These are phyloP conservation scores for Cranoglanis bouderius DNA, from an alignment of 2,113 vertebrate genomes.

Conservation along the genomic window DNA sequence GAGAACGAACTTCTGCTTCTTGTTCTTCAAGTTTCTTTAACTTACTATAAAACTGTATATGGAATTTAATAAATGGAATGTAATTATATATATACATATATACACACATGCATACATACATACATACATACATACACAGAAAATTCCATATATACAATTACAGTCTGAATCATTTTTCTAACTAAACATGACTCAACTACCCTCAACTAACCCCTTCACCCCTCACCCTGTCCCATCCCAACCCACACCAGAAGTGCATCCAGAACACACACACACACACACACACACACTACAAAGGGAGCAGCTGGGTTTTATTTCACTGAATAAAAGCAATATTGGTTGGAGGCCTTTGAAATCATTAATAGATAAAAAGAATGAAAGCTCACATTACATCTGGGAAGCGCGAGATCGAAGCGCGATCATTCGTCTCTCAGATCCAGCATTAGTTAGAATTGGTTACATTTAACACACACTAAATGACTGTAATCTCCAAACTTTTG, in stretches of 20 bases:
- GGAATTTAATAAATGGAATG: no score
- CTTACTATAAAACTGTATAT: no score
- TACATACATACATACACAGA: no score
- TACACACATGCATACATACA: no score
- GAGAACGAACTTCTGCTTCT: slow-evolving; percentile 57
- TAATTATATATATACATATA: no score
- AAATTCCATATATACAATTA: no score
- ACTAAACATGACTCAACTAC: neutral
- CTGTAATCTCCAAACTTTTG: slow-evolving; percentile 7
- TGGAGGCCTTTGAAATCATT: slow-evolving; percentile 64
- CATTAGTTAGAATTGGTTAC: slow-evolving; percentile 39
- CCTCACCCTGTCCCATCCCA: slow-evolving; percentile 4
- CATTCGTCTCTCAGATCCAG: slow-evolving; percentile 55
- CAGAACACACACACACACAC: slow-evolving; percentile 48
- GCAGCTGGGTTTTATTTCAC: slow-evolving; percentile 67
- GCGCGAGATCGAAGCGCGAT: slow-evolving; percentile 59
- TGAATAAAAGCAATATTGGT: slow-evolving; percentile 60
- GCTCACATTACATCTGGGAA: slow-evolving; percentile 62
- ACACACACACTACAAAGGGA: slow-evolving; percentile 54
- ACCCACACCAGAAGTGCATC: slow-evolving; percentile 38
- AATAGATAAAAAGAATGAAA: slow-evolving; percentile 64
- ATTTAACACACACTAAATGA: slow-evolving; percentile 33
- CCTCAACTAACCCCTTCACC: slow-evolving; percentile 10
- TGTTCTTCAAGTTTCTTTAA: neutral
- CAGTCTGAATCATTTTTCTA: neutral